phyloP scores from a whole-genome alignment of 2,113 vertebrate genomes.

The Naja naja region DNA sequence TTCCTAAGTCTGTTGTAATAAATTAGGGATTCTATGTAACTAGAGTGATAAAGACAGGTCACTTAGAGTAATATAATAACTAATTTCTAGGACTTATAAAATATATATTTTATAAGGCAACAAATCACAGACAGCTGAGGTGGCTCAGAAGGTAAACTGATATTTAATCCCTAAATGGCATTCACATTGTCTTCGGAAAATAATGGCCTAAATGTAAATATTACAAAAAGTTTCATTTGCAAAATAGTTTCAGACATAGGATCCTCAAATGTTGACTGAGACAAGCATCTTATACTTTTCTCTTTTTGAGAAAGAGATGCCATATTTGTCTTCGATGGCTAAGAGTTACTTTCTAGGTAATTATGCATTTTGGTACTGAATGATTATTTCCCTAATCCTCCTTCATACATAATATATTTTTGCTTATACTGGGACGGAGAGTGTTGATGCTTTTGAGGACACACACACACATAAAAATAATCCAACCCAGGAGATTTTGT shows the following conservation, averaged over 20 bases:
- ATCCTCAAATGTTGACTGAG: background rate
- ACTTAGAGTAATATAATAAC: slow-evolving; percentile 46
- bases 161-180: background rate
- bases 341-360: background rate
- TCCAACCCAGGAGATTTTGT: background rate
- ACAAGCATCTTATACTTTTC: background rate
- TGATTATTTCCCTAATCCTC: background rate
- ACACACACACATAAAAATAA: background rate
- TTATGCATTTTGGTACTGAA: background rate
- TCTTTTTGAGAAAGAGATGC: background rate
- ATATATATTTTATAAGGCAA: slow-evolving; percentile 68
- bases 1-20: slow-evolving; percentile 55
- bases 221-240: slow-evolving; percentile 3
- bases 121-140: slow-evolving; percentile 55
- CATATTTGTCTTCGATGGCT: background rate
- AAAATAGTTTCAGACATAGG: background rate
- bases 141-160: slow-evolving; percentile 41
- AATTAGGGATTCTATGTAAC: slow-evolving; percentile 4
- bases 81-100: slow-evolving; percentile 64
- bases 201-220: background rate
- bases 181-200: background rate
- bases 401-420: background rate
- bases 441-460: background rate
- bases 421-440: background rate
- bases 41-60: slow-evolving; percentile 34